Evolutionary conservation across 2,888 invertebrate species (phyloP), one percentile per base, ranked within the genome.

Genomic region (Amiota mariae): DNA sequence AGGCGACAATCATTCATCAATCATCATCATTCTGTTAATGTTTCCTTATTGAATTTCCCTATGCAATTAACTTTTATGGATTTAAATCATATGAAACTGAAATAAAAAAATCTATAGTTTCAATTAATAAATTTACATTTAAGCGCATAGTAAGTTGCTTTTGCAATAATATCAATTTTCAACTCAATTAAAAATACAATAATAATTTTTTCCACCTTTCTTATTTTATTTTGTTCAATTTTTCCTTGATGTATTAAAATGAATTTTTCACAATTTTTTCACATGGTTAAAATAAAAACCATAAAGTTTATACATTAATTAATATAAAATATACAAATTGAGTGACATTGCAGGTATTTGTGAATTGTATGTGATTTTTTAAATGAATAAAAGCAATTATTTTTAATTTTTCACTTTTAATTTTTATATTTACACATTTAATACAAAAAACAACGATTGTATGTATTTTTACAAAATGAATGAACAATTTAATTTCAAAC

Each of bases 221-320:
- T 67, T n/a, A n/a, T n/a, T n/a, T 46, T 8, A 48, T 9, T 18
- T 63, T 74, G 63, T 68, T 13, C 64, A 18, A 6, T 15, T 70
- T n/a, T 13, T 56, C 3, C 15, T 24, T 48, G 47, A 46, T 9
- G 11, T 8, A 36, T 36, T 36, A 36, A 36, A 36, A 36, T 36
- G 36, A 36, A 36, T 4, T 51, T 51, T 51, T 13, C 51, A 51
- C 18, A 57, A 57, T 57, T 57, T 59, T 59, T 59, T 4, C 11
- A 10, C 12, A 8, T 18, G 59, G 11, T 11, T 10, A 36, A 36
- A 36, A 0, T 49, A 18, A 46, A 18, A 18, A 15, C 59, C n/a
- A 51, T 9, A 49, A 59, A 24, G 15, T 57, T 13, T 56, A 61
- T 73, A 56, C 72, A 70, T 75, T 75, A 80, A 79, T 82, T 75